Conservation (phyloP, 2,888 invertebrate species). For the Spodoptera exigua region DNA sequence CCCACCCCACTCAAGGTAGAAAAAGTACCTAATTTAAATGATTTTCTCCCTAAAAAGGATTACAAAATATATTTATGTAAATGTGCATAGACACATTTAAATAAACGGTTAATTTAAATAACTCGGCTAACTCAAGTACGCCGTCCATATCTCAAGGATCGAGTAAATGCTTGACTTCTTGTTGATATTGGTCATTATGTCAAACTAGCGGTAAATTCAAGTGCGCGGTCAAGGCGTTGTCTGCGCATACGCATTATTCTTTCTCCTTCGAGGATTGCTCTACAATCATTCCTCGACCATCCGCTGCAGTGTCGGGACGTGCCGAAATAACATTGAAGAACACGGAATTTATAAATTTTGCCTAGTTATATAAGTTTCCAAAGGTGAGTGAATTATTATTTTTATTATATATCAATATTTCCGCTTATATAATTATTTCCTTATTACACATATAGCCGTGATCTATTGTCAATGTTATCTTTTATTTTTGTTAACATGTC, state of each 20-base stretch:
- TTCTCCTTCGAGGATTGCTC: constrained; percentile 49
- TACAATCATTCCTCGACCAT: constrained; percentile 69
- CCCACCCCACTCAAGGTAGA: too few species aligned
- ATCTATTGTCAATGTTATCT: constrained; percentile 1
- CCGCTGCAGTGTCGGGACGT: constrained; percentile 64
- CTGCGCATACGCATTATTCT: constrained; percentile 49
- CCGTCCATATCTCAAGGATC: constrained; percentile 26
- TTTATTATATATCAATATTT: background rate
- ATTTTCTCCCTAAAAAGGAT: too few species aligned
- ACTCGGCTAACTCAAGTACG: too few species aligned
- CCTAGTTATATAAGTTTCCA: constrained; percentile 10
- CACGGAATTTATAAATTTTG: constrained; percentile 6
- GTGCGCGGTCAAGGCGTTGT: constrained; percentile 78
- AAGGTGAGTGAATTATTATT: constrained; percentile 34
- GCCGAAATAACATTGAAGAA: constrained; percentile 3
- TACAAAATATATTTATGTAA: too few species aligned
- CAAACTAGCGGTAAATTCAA: constrained; percentile 82
- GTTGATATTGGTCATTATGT: constrained; percentile 76
- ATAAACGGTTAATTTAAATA: too few species aligned
- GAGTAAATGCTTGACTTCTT: constrained; percentile 42
- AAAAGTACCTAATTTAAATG: too few species aligned
- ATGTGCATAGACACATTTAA: too few species aligned
- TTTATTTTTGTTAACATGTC: background rate
- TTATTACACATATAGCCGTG: background rate
- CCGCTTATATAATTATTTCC: constrained; percentile 8